Percentiles rank a stretch among this genome's conserved stretches.
These are phyloP conservation scores for Diadegma fenestrale DNA, from an alignment of 2,888 invertebrate genomes.

Conservation along the genomic window DNA sequence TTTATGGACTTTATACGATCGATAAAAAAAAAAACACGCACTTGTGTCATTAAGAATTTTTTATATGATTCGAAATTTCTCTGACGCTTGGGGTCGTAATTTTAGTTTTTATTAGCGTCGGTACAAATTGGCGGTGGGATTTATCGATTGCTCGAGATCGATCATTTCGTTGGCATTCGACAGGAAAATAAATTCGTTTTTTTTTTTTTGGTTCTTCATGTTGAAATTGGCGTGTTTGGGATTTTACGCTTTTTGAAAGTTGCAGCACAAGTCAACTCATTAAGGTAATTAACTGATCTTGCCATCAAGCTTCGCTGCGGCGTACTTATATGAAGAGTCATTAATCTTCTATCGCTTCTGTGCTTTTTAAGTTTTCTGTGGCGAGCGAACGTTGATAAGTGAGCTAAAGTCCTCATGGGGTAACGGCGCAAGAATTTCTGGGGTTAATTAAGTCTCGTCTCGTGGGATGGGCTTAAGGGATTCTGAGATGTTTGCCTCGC, in stretches of 20 bases:
- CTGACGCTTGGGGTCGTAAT: neutral
- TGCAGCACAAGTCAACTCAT: neutral
- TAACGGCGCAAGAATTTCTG: constrained; percentile 42
- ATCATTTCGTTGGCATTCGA: neutral
- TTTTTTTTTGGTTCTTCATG: neutral
- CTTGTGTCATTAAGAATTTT: constrained; percentile 23
- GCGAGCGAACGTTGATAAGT: neutral
- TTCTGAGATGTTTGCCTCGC: constrained; percentile 21
- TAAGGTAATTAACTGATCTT: neutral
- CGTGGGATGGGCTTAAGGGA: constrained; percentile 41
- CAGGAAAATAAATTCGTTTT: neutral
- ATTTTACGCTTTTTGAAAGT: neutral
- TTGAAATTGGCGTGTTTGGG: neutral
- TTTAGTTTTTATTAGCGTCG: neutral
- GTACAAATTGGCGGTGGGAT: neutral
- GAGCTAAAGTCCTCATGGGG: constrained; percentile 1
- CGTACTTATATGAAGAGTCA: neutral
- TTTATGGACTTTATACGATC: constrained; percentile 25
- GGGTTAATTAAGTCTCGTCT: constrained; percentile 55
- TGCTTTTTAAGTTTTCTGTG: neutral
- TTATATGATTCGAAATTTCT: neutral
- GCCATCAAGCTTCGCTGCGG: neutral
- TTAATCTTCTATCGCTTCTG: constrained; percentile 13
- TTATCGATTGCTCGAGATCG: neutral
- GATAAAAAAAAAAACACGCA: constrained; percentile 30